Evolutionary conservation across 2,797 vertebrate species (phyloP).

Genomic region (Eulemur mongoz): DNA sequence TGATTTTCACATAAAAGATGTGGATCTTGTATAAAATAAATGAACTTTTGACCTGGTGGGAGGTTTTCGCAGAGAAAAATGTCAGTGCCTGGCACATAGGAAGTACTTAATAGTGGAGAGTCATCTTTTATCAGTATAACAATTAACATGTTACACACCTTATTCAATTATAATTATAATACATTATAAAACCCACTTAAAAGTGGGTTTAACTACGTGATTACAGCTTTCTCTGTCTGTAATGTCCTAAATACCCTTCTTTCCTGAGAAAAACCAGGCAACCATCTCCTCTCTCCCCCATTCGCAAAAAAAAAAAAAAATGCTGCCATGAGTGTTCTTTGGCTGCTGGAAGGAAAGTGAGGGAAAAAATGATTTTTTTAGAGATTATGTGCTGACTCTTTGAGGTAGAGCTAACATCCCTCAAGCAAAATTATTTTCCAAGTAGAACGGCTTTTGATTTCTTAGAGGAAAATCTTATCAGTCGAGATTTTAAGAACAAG

Average conservation of each 20-base stretch:
- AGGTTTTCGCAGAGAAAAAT: neutral
- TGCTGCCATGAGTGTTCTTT: neutral
- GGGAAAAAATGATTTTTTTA: neutral
- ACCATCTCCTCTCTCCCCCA: too few relatives aligned
- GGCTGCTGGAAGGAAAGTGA: neutral
- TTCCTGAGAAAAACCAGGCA: neutral
- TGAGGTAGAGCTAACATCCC: neutral
- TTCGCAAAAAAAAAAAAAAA: neutral
- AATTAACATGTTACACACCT: neutral
- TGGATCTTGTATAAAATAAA: neutral
- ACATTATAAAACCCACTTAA: neutral
- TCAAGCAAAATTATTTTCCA: neutral
- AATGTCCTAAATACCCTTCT: neutral
- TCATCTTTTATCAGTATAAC: neutral
- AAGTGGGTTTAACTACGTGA: neutral
- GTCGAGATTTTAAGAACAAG: neutral
- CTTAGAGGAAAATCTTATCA: neutral
- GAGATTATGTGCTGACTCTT: neutral
- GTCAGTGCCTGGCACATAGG: neutral
- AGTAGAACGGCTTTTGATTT: neutral
- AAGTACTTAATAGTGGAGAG: neutral
- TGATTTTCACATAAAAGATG: neutral
- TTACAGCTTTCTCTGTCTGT: neutral
- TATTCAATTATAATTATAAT: neutral
- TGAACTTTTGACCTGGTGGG: neutral